Evolutionary conservation across 2,888 invertebrate genomes (phyloP).

Genomic region (Hemicrepidius hirtus): DNA sequence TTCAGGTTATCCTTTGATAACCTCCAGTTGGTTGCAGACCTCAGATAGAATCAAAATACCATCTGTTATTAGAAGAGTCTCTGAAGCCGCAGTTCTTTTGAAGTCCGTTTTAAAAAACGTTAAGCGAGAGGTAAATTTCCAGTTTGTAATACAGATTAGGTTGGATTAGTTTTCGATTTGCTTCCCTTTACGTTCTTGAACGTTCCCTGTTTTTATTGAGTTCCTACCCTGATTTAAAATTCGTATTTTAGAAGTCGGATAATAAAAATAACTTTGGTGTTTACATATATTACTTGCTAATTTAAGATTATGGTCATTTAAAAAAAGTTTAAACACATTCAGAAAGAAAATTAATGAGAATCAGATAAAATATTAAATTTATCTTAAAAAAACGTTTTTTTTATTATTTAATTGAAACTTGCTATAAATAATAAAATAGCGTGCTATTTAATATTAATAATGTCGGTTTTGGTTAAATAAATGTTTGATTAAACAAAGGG

Average conservation of each 20-base stretch:
- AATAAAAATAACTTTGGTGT: too few relatives aligned
- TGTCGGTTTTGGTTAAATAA: too few relatives aligned
- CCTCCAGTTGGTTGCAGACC: constrained; percentile 4
- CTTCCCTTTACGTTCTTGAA: constrained; percentile 14
- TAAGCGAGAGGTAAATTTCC: constrained; percentile 31
- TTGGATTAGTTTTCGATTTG: constrained; percentile 40
- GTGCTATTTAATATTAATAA: too few relatives aligned
- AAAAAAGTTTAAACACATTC: too few relatives aligned
- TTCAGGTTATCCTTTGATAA: constrained; percentile 32
- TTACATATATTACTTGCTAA: too few relatives aligned
- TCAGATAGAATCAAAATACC: constrained; percentile 41
- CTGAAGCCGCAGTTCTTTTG: constrained; percentile 20
- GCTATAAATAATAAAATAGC: too few relatives aligned
- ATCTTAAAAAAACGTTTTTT: too few relatives aligned
- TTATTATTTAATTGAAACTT: too few relatives aligned
- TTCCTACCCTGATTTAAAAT: not conserved
- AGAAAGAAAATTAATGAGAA: too few relatives aligned
- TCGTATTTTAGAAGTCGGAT: not conserved
- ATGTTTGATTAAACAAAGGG: too few relatives aligned
- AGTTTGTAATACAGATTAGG: constrained; percentile 47
- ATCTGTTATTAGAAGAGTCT: constrained; percentile 28
- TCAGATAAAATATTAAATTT: too few relatives aligned
- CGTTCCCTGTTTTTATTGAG: constrained; percentile 14
- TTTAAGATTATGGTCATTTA: too few relatives aligned
- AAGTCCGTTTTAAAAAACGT: constrained; percentile 37